Conservation (phyloP, 2,113 vertebrate genomes). For the Ptilorrhoa leucosticta region DNA sequence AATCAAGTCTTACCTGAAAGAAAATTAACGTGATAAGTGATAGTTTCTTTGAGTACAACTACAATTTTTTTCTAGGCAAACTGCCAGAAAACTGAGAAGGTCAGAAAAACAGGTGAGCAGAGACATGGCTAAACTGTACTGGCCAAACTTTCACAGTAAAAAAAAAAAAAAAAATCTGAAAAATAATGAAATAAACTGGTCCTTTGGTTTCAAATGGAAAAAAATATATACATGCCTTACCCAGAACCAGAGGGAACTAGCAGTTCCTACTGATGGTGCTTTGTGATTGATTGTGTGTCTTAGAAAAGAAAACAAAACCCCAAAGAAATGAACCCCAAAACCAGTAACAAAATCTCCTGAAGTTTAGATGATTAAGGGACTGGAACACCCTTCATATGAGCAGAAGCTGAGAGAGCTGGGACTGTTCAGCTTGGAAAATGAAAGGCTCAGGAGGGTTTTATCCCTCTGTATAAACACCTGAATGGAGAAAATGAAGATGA, state of each 20-base stretch:
- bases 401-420: background rate
- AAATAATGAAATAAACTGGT: rapidly evolving
- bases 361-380: background rate
- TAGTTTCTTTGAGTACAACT: background rate
- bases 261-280: background rate
- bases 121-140: background rate
- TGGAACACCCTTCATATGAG: background rate
- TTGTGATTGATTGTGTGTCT: background rate
- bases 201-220: background rate
- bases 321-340: background rate
- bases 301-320: background rate
- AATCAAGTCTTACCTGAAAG: background rate
- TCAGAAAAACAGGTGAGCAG: background rate
- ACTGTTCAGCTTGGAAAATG: background rate
- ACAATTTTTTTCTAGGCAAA: background rate
- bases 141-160: background rate
- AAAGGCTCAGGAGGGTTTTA: background rate
- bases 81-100: background rate
- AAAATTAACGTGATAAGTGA: background rate
- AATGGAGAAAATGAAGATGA: background rate
- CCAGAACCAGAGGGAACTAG: background rate
- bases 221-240: background rate
- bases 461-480: background rate
- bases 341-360: background rate
- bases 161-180: no score